Conservation (phyloP, 1,140 invertebrate genomes). For the Melitaea cinxia region DNA sequence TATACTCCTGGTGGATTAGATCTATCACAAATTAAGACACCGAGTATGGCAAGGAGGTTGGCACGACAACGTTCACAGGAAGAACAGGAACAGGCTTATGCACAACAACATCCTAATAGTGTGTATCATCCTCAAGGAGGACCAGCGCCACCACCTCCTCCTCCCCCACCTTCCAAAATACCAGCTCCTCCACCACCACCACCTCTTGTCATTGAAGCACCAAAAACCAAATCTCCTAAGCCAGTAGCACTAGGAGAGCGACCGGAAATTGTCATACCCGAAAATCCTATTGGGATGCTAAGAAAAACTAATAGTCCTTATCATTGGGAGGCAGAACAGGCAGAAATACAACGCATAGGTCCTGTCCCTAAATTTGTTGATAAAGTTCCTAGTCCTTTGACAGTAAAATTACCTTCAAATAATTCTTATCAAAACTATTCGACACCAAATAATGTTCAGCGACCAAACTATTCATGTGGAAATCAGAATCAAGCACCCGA, state of each 20-base stretch:
- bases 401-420: conserved; percentile 72
- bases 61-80: conserved; percentile 82
- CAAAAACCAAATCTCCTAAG: conserved; percentile 75
- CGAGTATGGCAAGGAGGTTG: conserved; percentile 92
- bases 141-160: conserved; percentile 83
- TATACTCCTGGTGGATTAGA: conserved; percentile 96
- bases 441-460: conserved; percentile 59
- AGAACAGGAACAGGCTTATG: conserved; percentile 81
- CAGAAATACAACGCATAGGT: conserved; percentile 64
- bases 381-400: conserved; percentile 74
- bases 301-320: conserved; percentile 81
- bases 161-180: conserved; percentile 53
- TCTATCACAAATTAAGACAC: conserved; percentile 93
- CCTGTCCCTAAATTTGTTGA: conserved; percentile 74
- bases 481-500: conserved; percentile 67
- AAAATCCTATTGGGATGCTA: conserved; percentile 85
- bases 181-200: conserved; percentile 82
- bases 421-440: conserved; percentile 68
- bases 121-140: conserved; percentile 76
- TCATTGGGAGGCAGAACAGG: conserved; percentile 78
- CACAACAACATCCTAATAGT: conserved; percentile 64
- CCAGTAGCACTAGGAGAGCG: conserved; percentile 76
- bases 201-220: conserved; percentile 78
- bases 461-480: conserved; percentile 54
- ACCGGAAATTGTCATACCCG: conserved; percentile 86